These are phyloP conservation scores for Porites australiensis DNA, from an alignment of 64 coral and sea anemone genomes.

Conservation along the genomic window DNA sequence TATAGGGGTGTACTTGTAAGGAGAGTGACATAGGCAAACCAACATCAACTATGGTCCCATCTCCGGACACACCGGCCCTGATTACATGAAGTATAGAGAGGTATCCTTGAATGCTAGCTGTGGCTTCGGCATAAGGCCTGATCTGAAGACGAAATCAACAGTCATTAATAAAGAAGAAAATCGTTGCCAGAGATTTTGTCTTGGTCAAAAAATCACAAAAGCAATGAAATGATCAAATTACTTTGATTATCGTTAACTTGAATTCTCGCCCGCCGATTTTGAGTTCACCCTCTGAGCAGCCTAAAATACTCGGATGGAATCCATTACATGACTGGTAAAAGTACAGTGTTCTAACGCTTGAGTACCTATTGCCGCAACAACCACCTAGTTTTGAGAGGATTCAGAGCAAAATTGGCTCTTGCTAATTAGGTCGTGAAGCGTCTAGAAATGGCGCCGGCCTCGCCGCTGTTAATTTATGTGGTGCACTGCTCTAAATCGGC, in stretches of 20 bases:
- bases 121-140: background rate
- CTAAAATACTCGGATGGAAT: background rate
- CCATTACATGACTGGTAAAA: background rate
- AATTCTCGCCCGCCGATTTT: background rate
- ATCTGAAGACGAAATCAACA: constrained; percentile 3
- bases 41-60: no score
- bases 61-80: no score
- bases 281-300: no score
- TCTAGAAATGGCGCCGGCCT: no score
- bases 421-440: no score
- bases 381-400: no score
- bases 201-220: background rate
- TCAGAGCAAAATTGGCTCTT: no score
- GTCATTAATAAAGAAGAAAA: background rate
- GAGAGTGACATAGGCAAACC: no score
- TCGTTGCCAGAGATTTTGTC: background rate
- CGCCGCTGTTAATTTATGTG: background rate
- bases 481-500: background rate
- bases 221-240: background rate
- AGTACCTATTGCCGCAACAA: no score
- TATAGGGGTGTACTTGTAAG: no score
- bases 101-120: background rate
- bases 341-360: background rate
- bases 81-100: no score
- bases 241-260: background rate